Evolutionary conservation across 2,888 invertebrate genomes (phyloP).

Genomic region (Drosophila demipolita): DNA sequence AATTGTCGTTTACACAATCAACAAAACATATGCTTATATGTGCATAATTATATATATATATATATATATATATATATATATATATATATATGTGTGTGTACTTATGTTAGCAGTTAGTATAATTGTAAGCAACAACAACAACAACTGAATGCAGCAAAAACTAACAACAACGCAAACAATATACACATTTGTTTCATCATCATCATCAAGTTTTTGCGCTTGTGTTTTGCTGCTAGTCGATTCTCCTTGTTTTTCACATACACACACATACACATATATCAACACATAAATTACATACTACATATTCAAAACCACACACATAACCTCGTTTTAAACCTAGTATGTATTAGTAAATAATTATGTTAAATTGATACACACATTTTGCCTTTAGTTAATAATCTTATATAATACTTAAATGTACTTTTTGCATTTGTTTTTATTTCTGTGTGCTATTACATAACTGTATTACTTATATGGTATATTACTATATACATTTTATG

Average conservation of each 20-base stretch:
- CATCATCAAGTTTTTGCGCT: constrained; percentile 19
- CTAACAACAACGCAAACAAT: constrained; percentile 22
- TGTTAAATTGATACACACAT: constrained; percentile 21
- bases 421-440: constrained; percentile 29
- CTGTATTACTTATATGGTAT: constrained; percentile 22
- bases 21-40: constrained; percentile 10
- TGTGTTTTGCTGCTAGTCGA: constrained; percentile 47
- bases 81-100: constrained; percentile 26
- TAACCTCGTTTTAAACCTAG: constrained; percentile 35
- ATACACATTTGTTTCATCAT: constrained; percentile 13
- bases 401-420: constrained; percentile 17
- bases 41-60: constrained; percentile 16
- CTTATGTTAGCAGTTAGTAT: constrained; percentile 51
- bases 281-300: neutral
- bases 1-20: constrained; percentile 42
- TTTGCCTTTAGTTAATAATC: constrained; percentile 36
- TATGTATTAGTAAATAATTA: constrained; percentile 42
- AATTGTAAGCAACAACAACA: constrained; percentile 25
- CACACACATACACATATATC: constrained; percentile 4
- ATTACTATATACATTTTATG: constrained; percentile 16
- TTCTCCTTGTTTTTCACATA: constrained; percentile 36
- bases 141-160: constrained; percentile 33
- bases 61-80: constrained; percentile 16
- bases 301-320: constrained; percentile 11
- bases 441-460: constrained; percentile 32